phyloP scores from a whole-genome alignment of 2,888 invertebrate species.

The Halocaridina rubra region DNA sequence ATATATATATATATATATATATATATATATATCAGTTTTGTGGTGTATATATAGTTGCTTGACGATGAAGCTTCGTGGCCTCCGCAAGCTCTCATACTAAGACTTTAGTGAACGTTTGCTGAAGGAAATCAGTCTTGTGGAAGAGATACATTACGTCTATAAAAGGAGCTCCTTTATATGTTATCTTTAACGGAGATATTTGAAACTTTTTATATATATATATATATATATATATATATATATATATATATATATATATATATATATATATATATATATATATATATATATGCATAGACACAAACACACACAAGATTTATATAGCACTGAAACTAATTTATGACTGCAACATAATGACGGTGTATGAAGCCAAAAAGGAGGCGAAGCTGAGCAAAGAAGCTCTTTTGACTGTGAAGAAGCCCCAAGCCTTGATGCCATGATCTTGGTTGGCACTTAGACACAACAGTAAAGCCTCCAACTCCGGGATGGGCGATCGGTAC shows the following conservation, averaged over 20 bases:
- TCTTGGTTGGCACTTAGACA: neutral
- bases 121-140: too few relatives aligned
- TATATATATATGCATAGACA: neutral
- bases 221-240: neutral
- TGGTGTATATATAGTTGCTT: too few relatives aligned
- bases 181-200: too few relatives aligned
- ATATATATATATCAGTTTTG: too few relatives aligned
- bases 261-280: neutral
- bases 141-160: too few relatives aligned
- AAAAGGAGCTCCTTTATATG: too few relatives aligned
- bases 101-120: too few relatives aligned
- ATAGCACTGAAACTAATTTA: too few relatives aligned
- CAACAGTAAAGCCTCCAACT: neutral
- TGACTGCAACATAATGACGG: slow-evolving; percentile 16
- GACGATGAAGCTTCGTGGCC: too few relatives aligned
- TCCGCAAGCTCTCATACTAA: too few relatives aligned
- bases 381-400: neutral
- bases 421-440: neutral
- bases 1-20: too few relatives aligned
- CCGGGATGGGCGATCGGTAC: too few relatives aligned
- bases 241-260: neutral
- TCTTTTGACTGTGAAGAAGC: slow-evolving; percentile 7
- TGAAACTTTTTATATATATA: neutral
- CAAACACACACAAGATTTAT: neutral
- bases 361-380: neutral